Base-by-base conservation (phyloP, 2,113 vertebrate genomes). In the Seriola rivoliana region DNA sequence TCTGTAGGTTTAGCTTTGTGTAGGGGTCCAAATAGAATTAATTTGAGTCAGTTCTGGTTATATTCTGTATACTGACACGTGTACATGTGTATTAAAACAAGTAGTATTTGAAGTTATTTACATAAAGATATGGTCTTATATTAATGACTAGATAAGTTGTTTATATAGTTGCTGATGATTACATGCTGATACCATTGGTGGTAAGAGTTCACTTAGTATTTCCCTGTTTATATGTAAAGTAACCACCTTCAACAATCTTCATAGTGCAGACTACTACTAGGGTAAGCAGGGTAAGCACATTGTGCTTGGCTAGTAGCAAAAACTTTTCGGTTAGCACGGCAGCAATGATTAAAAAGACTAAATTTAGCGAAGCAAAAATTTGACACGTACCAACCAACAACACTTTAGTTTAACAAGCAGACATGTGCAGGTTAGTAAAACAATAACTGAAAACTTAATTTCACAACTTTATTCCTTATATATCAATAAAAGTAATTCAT, bases 271-370 rank as follows among this genome's bases (percentile, higher is more conserved):
- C 4, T 29, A 29, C 29, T 29, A 7, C 4, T 4, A 50, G 21
- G 14, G 13, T 7, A 4, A 40, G 34, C 36, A 54, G 13, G 8
- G 12, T 36, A 2, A 25, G 32, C 19, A 14, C 32, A 54, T 12
- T 62, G 40, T 11, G 12, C 21, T 16, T 69, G 17, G 17, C 60
- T 11, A 55, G 13, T 25, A 71, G 72, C 75, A 44, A 63, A 8
- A 25, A 75, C 10, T 6, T 66, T 57, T 32, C 3, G 17, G 17
- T 77, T 84, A 63, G 86, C 81, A 67, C 42, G 38, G 32, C 73
- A 71, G 71, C 71, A 70, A n/a, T 13, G 23, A 54, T 34, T 73
- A 42, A 50, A 59, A 19, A 46, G 13, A 81, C 25, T 25, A 16
- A 79, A 68, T 29, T 75, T 34, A 44, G 69, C 54, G n/a, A 38